These are phyloP conservation scores for Choreutis nemorana DNA, from an alignment of 2,888 invertebrate genomes.

Conservation along the genomic window DNA sequence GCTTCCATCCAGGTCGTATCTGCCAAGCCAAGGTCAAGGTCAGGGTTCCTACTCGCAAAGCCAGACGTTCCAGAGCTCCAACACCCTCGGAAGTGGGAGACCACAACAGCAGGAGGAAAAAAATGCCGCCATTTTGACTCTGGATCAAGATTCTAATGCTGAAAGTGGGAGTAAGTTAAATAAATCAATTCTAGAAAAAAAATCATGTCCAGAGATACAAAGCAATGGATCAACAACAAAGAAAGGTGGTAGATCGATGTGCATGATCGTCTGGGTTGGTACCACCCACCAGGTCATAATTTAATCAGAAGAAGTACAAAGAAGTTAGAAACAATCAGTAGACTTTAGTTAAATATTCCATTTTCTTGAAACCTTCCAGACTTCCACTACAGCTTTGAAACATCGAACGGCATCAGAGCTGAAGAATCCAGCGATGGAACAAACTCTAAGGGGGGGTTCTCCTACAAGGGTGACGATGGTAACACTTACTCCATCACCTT, in stretches of 20 bases:
- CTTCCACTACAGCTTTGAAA: slow-evolving; percentile 45
- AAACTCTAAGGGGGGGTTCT: slow-evolving; percentile 56
- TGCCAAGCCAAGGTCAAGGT: slow-evolving; percentile 11
- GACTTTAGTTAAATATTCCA: no score
- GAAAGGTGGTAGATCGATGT: no score
- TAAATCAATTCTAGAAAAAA: neutral
- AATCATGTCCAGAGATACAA: neutral
- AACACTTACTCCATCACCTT: slow-evolving; percentile 57
- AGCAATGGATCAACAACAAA: no score
- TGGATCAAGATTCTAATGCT: slow-evolving; percentile 30
- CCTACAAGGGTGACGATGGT: slow-evolving; percentile 68
- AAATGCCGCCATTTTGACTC: slow-evolving; percentile 34
- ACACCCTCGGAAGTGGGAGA: slow-evolving; percentile 21
- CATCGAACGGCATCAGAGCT: slow-evolving; percentile 46
- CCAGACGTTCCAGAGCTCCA: slow-evolving; percentile 10
- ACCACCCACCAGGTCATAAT: no score
- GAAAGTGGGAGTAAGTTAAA: slow-evolving; percentile 32
- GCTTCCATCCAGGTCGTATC: slow-evolving; percentile 29
- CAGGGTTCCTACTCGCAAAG: slow-evolving; percentile 7
- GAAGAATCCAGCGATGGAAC: slow-evolving; percentile 35
- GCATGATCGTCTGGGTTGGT: no score
- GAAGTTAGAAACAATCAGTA: no score
- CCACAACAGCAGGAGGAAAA: slow-evolving; percentile 37
- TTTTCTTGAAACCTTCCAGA: slow-evolving; percentile 24
- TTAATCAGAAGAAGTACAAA: no score